Evolutionary conservation across 2,797 vertebrate genomes (phyloP), one percentile per base, ranked within the genome.

Genomic region (Hafferia zeledoni): DNA sequence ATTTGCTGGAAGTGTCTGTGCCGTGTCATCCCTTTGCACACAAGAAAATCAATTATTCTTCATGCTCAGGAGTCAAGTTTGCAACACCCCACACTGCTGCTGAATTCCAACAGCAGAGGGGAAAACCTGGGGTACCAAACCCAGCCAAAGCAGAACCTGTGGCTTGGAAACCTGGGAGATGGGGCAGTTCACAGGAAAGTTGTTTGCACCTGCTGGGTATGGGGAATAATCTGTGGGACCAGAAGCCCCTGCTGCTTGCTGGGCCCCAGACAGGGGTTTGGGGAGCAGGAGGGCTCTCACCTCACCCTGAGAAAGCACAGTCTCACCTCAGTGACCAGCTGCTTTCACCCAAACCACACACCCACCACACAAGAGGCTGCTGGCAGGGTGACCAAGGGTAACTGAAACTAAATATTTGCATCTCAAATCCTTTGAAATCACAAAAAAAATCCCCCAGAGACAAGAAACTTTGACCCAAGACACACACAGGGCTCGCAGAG

Each of bases 191-290:
- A 2, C 50, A 88, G 30, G 83, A 60, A 65, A 76, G n/a, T n/a
- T 88, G 63, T n/a, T 87, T 81, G 55, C 80, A 91, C 44, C 57
- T 80, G 72, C 83, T 90, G 61, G 79, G 63, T 78, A 71, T 30
- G 37, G 64, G 60, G 82, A 92, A 87, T 20, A 83, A 2, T 9
- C 13, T 8, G 41, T 3, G 25, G 80, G 57, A 44, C 22, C 53
- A 63, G 22, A 17, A 71, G 65, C 46, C 13, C 17, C 47, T 27
- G 4, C 10, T 70, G 78, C 31, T 19, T 25, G 50, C 11, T 41
- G 57, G 35, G 46, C 31, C 31, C 35, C 13, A 13, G 28, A 3
- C 2, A 12, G 57, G 0, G 17, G 15, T 27, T 7, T 31, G 60
- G 37, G 35, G 2, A 60, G n/a, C 4, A 24, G 39, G 23, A 44